A percentile compares a stretch with the other conserved stretches of the same genome.
Evolutionary conservation across 1,140 invertebrate genomes (phyloP).

Genomic region (Frieseomelitta varia): DNA sequence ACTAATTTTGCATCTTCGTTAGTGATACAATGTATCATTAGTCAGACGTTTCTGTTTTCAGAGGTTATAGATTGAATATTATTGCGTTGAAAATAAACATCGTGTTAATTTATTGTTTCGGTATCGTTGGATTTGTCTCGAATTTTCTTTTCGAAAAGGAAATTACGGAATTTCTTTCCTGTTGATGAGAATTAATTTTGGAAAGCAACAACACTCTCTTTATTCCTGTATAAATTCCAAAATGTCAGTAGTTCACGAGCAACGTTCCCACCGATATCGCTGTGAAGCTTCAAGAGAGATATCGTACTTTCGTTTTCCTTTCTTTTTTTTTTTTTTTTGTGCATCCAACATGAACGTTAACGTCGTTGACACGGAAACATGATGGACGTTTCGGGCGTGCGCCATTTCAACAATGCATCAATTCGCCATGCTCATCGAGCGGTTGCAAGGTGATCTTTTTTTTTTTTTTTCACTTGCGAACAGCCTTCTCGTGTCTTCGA

Average conservation of each 20-base stretch:
- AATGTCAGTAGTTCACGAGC: not conserved
- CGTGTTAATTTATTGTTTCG: too few relatives aligned
- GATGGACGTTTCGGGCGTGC: conserved; percentile 41
- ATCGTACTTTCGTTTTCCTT: not conserved
- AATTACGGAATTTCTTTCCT: too few relatives aligned
- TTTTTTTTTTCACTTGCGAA: not conserved
- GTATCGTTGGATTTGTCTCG: too few relatives aligned
- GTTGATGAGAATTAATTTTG: too few relatives aligned
- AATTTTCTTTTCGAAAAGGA: too few relatives aligned
- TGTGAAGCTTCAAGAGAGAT: not conserved
- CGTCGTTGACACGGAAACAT: conserved; percentile 45
- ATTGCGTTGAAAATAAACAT: too few relatives aligned
- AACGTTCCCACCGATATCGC: not conserved
- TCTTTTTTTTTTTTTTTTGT: not conserved
- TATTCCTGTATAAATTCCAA: not conserved
- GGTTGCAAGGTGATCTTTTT: not conserved
- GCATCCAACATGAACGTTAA: conserved; percentile 2
- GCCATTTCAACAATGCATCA: conserved; percentile 38
- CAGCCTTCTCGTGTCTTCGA: not conserved
- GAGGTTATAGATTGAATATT: too few relatives aligned
- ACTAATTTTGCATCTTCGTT: too few relatives aligned
- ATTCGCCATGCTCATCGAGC: conserved; percentile 23
- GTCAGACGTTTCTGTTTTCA: too few relatives aligned
- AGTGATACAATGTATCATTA: too few relatives aligned
- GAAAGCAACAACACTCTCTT: too few relatives aligned